These are phyloP conservation scores for Dysmachus trigonus DNA, from an alignment of 2,888 invertebrate species.

Conservation along the genomic window DNA sequence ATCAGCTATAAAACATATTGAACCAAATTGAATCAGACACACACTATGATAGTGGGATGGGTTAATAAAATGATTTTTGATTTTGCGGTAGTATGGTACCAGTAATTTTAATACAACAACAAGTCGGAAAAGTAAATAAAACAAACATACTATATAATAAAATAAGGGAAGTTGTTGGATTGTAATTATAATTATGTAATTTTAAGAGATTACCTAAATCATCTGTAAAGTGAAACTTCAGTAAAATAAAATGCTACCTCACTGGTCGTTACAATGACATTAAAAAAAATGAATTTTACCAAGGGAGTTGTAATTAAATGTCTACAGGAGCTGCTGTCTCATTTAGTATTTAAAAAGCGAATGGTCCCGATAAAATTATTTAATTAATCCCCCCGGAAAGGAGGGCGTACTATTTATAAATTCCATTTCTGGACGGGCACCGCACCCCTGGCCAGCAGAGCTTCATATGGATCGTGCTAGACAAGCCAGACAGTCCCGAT, in stretches of 20 bases:
- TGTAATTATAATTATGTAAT: not conserved
- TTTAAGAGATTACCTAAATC: not conserved
- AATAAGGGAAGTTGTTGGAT: no score
- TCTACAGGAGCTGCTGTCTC: not conserved
- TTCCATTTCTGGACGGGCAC: slow-evolving; percentile 43
- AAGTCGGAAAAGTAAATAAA: no score
- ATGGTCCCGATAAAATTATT: not conserved
- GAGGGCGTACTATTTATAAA: slow-evolving; percentile 45
- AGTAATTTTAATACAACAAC: no score
- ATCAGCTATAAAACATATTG: no score
- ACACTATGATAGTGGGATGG: no score
- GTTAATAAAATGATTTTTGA: no score
- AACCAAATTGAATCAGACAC: no score
- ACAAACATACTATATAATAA: no score
- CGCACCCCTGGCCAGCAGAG: not conserved
- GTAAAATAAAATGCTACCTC: not conserved
- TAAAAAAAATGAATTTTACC: not conserved
- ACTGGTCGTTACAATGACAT: not conserved
- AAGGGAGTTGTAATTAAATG: not conserved
- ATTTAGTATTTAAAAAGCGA: not conserved
- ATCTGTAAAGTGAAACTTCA: not conserved
- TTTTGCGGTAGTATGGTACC: no score
- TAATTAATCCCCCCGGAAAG: not conserved
- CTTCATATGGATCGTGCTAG: slow-evolving; percentile 45
- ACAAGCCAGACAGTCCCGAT: slow-evolving; percentile 31